phyloP scores from a whole-genome alignment of 2,888 invertebrate genomes.

The Volucella bombylans region DNA sequence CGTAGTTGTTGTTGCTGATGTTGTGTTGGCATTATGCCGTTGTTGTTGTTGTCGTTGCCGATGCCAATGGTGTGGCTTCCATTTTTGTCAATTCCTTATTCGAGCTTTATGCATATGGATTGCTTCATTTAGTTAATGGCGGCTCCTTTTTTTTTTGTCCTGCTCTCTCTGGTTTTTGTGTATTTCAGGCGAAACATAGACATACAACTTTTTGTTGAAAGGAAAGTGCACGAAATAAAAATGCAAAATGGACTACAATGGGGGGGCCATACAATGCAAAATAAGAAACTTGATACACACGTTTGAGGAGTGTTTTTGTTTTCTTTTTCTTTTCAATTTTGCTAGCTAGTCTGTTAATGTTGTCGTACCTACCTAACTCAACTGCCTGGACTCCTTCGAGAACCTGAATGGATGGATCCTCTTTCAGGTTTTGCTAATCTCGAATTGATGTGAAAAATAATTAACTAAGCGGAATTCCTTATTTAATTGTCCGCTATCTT shows the following conservation, averaged over 20 bases:
- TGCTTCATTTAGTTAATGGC: conserved; percentile 72
- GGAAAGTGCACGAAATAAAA: conserved; percentile 62
- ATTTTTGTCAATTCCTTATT: conserved; percentile 52
- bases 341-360: background rate
- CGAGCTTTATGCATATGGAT: conserved; percentile 65
- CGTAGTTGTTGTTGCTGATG: background rate
- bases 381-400: conserved; percentile 1
- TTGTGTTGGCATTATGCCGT: background rate
- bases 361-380: background rate
- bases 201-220: background rate
- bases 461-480: conserved; percentile 73
- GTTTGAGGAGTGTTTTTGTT: conserved; percentile 50
- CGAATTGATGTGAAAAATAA: conserved; percentile 72
- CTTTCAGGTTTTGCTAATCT: conserved; percentile 69
- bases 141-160: conserved; percentile 29
- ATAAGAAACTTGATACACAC: conserved; percentile 71
- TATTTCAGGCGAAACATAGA: conserved; percentile 46
- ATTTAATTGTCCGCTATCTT: conserved; percentile 50
- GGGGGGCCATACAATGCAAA: conserved; percentile 52
- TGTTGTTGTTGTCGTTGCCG: conserved; percentile 6
- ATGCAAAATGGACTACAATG: conserved; percentile 68
- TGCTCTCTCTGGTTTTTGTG: conserved; percentile 40
- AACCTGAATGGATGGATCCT: conserved; percentile 41
- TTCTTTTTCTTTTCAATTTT: background rate
- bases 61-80: conserved; percentile 64